These are phyloP conservation scores for Steinernema hermaphroditum DNA, from an alignment of 2,888 invertebrate species.

Conservation along the genomic window DNA sequence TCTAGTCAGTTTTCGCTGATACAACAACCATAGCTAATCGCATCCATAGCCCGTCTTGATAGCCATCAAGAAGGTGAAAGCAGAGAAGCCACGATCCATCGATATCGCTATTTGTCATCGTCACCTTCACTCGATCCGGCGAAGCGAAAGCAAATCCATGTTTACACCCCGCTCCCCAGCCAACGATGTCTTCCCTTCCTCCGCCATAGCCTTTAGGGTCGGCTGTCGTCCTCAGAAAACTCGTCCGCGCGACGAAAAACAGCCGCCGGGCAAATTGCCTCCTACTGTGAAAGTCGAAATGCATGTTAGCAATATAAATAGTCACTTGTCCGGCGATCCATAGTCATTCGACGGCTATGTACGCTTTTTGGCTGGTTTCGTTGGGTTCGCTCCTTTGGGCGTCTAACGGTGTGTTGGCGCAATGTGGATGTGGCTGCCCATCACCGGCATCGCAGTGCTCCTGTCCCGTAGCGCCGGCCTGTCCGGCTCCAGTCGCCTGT, in stretches of 20 bases:
- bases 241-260: neutral
- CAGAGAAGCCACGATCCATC: neutral
- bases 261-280: constrained; percentile 17
- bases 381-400: neutral
- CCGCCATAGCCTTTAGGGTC: neutral
- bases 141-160: constrained; percentile 14
- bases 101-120: neutral
- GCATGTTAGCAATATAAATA: constrained; percentile 21
- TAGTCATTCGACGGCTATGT: neutral
- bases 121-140: neutral
- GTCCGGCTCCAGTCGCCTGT: neutral
- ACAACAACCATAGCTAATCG: too few relatives aligned
- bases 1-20: too few relatives aligned
- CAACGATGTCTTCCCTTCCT: neutral
- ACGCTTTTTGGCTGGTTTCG: neutral
- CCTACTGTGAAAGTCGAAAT: constrained; percentile 24
- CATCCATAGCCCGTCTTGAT: too few relatives aligned
- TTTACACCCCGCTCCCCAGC: neutral
- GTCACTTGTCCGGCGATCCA: neutral
- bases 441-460: neutral
- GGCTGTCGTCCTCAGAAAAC: neutral
- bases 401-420: neutral
- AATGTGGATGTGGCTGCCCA: constrained; percentile 4
- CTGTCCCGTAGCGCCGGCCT: neutral
- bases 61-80: constrained; percentile 1